Percentiles rank a stretch among this genome's conserved stretches.
Evolutionary conservation across 2,797 vertebrate genomes (phyloP).

Genomic region (Argentina silus): DNA sequence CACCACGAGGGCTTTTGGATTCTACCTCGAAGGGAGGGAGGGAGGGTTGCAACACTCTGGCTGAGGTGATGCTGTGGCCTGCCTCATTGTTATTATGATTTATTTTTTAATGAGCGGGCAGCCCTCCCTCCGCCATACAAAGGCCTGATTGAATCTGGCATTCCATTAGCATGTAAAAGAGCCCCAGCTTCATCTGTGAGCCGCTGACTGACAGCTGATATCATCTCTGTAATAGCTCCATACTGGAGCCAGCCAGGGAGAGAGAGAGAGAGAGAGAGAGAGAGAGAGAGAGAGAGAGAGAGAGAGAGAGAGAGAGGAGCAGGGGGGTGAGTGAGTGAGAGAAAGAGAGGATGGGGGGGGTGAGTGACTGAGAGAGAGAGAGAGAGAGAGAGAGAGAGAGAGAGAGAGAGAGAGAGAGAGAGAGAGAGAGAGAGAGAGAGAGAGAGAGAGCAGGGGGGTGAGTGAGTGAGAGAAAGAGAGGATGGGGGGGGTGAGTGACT

Average conservation of each 20-base stretch:
- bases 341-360: conserved; percentile 4
- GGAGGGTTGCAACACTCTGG: neutral
- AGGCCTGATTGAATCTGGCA: conserved; percentile 78
- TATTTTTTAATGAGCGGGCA: conserved; percentile 74
- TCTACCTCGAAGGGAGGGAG: conserved; percentile 3
- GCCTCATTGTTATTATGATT: conserved; percentile 76
- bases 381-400: neutral
- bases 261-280: conserved; percentile 4
- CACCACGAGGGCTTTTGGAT: conserved; percentile 8
- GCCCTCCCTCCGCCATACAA: conserved; percentile 69
- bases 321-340: conserved; percentile 18
- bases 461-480: neutral
- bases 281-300: conserved; percentile 22
- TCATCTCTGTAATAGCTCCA: conserved; percentile 82
- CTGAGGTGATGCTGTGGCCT: conserved; percentile 57
- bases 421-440: conserved; percentile 6
- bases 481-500: no score
- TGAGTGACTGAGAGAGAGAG: neutral
- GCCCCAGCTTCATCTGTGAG: conserved; percentile 76
- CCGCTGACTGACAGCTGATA: conserved; percentile 82
- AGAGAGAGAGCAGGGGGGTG: neutral
- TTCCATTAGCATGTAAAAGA: conserved; percentile 83
- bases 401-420: neutral
- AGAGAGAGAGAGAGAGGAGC: conserved; percentile 22
- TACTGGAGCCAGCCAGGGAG: conserved; percentile 42